Percentiles rank a stretch among this genome's conserved stretches.
Conservation (phyloP, 2,797 vertebrate species). For the Choloepus didactylus region DNA sequence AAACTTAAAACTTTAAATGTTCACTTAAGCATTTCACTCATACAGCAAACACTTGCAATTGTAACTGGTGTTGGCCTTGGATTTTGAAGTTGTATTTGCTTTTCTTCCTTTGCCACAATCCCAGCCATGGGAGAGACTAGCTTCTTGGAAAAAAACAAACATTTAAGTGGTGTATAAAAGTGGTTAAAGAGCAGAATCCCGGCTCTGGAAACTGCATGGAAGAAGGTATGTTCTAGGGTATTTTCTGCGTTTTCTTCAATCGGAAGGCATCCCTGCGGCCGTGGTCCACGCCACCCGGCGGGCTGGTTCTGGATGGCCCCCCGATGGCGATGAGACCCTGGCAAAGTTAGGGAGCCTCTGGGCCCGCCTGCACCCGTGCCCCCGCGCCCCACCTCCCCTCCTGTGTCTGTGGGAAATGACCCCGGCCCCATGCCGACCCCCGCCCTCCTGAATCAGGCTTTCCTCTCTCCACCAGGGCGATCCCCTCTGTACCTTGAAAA, state of each 20-base stretch:
- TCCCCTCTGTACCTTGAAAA: neutral
- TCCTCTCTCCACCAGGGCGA: neutral
- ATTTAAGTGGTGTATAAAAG: neutral
- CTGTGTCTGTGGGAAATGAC: neutral
- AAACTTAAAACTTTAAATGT: slow-evolving; percentile 10
- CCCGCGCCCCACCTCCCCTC: neutral
- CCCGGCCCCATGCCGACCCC: neutral
- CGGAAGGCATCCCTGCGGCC: neutral
- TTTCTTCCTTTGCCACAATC: slow-evolving; percentile 30
- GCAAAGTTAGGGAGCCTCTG: no score
- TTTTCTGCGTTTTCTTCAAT: neutral
- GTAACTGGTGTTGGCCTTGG: slow-evolving; percentile 34
- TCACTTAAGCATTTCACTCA: slow-evolving; percentile 62
- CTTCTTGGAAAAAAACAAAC: neutral
- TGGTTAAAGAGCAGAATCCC: neutral
- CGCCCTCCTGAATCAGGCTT: no score
- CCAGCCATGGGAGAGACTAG: slow-evolving; percentile 29
- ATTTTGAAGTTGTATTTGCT: slow-evolving; percentile 62
- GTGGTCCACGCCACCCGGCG: no score
- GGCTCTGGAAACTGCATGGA: neutral
- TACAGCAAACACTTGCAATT: slow-evolving; percentile 58
- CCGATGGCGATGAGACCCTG: no score
- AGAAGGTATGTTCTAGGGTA: neutral
- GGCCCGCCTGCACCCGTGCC: neutral
- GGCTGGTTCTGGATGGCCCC: no score